A percentile compares a stretch with the other conserved stretches of the same genome.
phyloP scores from a whole-genome alignment of 2,888 invertebrate genomes.

The Sialis fuliginosa region DNA sequence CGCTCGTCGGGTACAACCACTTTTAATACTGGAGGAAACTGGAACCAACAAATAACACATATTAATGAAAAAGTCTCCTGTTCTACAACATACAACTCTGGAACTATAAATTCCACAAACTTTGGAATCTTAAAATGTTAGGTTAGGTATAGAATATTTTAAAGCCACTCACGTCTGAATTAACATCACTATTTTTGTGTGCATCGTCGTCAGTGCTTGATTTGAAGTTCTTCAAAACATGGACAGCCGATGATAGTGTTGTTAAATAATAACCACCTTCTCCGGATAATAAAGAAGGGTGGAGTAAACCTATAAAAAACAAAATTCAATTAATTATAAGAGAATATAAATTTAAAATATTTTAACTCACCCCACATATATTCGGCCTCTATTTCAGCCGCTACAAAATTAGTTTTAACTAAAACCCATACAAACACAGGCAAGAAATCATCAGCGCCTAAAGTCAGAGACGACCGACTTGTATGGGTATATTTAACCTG shows the following conservation, averaged over 20 bases:
- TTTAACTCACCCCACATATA: conserved; percentile 65
- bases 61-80: background rate
- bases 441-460: conserved; percentile 79
- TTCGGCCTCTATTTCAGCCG: conserved; percentile 89
- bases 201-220: conserved; percentile 21
- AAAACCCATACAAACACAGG: conserved; percentile 85
- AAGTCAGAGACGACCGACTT: conserved; percentile 26
- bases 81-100: too few species aligned
- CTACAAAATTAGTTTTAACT: conserved; percentile 74
- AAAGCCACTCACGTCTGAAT: conserved; percentile 22
- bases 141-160: conserved; percentile 1
- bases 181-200: conserved; percentile 11
- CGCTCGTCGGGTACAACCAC: conserved; percentile 90
- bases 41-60: conserved; percentile 5
- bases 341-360: background rate
- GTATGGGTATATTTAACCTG: conserved; percentile 50
- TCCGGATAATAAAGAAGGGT: conserved; percentile 76
- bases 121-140: background rate
- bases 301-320: conserved; percentile 41
- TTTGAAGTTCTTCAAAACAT: conserved; percentile 55
- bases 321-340: background rate
- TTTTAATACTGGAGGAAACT: conserved; percentile 60
- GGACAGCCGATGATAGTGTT: conserved; percentile 82
- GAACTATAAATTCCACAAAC: background rate
- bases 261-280: conserved; percentile 93